Evolutionary conservation across 2,888 invertebrate genomes (phyloP).

Genomic region (Eupithecia subfuscata): DNA sequence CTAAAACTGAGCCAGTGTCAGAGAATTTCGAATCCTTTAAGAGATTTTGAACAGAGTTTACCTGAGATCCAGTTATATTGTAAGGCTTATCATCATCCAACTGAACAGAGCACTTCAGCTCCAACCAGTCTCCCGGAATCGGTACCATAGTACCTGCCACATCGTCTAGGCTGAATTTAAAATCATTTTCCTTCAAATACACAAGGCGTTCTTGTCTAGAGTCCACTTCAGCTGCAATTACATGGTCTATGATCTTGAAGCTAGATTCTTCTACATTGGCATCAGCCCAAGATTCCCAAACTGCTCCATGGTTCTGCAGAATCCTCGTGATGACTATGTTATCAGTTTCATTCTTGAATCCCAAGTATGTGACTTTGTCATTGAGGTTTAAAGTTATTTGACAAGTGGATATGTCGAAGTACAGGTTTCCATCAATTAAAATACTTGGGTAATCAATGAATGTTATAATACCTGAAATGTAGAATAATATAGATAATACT

Average conservation of each 20-base stretch:
- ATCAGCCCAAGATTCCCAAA: slow-evolving; percentile 72
- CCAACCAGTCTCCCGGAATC: slow-evolving; percentile 88
- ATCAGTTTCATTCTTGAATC: slow-evolving; percentile 75
- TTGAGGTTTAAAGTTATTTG: slow-evolving; percentile 73
- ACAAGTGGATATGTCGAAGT: slow-evolving; percentile 76
- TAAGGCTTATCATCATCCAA: slow-evolving; percentile 55
- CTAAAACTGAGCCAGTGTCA: background rate
- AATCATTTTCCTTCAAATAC: slow-evolving; percentile 79
- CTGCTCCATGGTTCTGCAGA: slow-evolving; percentile 78
- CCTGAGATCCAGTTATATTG: slow-evolving; percentile 31
- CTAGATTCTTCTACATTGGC: slow-evolving; percentile 63
- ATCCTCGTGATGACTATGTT: slow-evolving; percentile 83
- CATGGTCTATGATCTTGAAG: slow-evolving; percentile 67
- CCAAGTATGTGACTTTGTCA: slow-evolving; percentile 83
- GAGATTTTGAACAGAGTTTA: slow-evolving; percentile 6
- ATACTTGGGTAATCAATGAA: slow-evolving; percentile 69
- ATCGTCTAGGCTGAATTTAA: slow-evolving; percentile 85
- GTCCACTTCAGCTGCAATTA: slow-evolving; percentile 67
- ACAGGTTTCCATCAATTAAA: slow-evolving; percentile 84
- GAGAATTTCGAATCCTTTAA: background rate
- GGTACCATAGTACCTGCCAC: slow-evolving; percentile 87
- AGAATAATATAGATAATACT: background rate
- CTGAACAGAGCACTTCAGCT: slow-evolving; percentile 85
- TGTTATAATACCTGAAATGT: slow-evolving; percentile 85
- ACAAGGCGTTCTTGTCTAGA: slow-evolving; percentile 65